Evolutionary conservation across 2,888 invertebrate genomes (phyloP), one percentile per base, ranked within the genome.

Genomic region (Eupithecia abbreviata): DNA sequence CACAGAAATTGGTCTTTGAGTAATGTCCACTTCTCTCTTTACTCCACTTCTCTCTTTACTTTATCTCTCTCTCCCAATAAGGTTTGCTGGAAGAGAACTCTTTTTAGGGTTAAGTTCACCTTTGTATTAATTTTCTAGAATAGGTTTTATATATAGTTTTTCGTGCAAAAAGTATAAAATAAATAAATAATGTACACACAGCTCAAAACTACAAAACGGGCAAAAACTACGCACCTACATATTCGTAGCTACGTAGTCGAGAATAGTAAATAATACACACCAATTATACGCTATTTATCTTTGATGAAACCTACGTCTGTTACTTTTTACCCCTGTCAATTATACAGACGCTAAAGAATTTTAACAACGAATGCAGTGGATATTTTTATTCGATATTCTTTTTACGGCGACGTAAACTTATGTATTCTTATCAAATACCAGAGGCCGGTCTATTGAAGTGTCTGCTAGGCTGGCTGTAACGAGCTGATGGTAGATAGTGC

Each of bases 401-500:
- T 81, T 79, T 79, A 75, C 71, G 41, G 49, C 62, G 79, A 79
- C 79, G 76, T 76, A 78, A 82, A 82, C 80, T 77, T 79, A 80
- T 81, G 82, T 82, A 82, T 77, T 77, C 82, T 81, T 82, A 82
- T 82, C 82, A 79, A 81, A 74, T 82, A 82, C 80, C 80, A 75
- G 81, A 80, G 81, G 71, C 77, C 77, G 77, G 81, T 75, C 87
- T 85, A 91, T 92, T 91, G 90, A 92, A 90, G 91, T 91, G 92
- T 91, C 92, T 77, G 77, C 84, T 79, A 80, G 80, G 18, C 62
- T 18, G 62, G 62, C 62, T 43, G 85, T 91, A 91, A 91, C 91
- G 90, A 92, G 89, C 82, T 79, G 92, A 91, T 91, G 82, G 74
- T 41, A 85, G 92, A 92, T 92, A 91, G 0, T 30, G 62, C 12